Percentiles rank a stretch among this genome's conserved stretches.
Conservation (phyloP, 2,888 invertebrate genomes). For the Glaucopsyche alexis region DNA sequence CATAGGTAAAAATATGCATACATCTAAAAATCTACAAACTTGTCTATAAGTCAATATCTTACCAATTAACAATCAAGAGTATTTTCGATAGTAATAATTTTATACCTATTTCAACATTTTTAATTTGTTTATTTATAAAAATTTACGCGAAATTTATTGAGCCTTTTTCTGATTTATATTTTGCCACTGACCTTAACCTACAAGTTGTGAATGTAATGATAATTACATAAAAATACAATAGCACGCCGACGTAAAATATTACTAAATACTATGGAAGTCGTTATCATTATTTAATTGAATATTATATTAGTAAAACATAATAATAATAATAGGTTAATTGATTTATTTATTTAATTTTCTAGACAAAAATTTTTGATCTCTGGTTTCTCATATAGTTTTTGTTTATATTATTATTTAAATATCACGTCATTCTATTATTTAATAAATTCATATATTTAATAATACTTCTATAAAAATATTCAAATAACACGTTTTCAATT, state of each 20-base stretch:
- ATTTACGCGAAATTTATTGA: background rate
- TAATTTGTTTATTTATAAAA: background rate
- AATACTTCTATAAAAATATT: background rate
- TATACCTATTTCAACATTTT: background rate
- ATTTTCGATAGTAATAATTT: background rate
- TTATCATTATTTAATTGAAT: background rate
- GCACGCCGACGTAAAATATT: background rate
- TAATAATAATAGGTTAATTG: background rate
- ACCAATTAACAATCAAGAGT: background rate
- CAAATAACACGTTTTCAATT: background rate
- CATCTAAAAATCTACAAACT: too few species aligned
- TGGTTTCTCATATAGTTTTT: background rate
- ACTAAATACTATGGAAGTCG: background rate
- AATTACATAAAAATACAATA: constrained; percentile 16
- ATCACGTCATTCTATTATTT: too few species aligned
- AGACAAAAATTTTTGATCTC: background rate
- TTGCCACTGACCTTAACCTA: background rate
- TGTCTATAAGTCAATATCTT: too few species aligned
- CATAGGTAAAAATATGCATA: too few species aligned
- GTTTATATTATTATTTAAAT: too few species aligned
- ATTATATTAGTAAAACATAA: background rate
- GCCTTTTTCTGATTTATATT: background rate
- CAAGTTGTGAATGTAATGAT: background rate
- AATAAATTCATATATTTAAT: too few species aligned
- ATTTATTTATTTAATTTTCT: background rate